Evolutionary conservation across 2,113 vertebrate species (phyloP).

Genomic region (Anas platyrhynchos): DNA sequence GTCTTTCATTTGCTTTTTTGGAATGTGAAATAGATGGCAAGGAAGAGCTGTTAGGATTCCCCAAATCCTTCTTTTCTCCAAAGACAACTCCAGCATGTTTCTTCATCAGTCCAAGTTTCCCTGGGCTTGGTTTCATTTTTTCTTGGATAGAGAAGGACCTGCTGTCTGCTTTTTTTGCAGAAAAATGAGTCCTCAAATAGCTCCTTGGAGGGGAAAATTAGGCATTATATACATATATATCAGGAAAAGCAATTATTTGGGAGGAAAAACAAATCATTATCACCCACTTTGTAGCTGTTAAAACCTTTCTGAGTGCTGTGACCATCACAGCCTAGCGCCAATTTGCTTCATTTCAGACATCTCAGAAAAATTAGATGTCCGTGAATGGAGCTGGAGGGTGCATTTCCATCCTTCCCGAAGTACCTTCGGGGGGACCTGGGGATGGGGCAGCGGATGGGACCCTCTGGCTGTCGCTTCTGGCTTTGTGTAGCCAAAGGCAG

Average conservation of each 20-base stretch:
- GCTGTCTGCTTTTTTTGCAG: background rate
- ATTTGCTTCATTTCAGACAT: background rate
- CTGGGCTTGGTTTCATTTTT: background rate
- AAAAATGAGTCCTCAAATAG: background rate
- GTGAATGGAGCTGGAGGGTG: background rate
- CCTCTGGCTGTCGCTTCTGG: background rate
- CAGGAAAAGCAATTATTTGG: background rate
- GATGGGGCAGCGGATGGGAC: background rate
- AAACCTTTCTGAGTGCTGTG: background rate
- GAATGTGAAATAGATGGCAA: background rate
- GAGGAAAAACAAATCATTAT: background rate
- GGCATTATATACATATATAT: background rate
- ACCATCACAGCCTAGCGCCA: background rate
- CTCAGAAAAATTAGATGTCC: background rate
- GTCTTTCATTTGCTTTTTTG: conserved; percentile 36
- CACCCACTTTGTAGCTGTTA: accelerated
- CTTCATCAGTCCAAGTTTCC: background rate
- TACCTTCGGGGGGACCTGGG: background rate
- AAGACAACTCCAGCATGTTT: background rate
- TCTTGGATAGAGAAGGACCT: background rate
- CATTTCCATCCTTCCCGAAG: too few species aligned
- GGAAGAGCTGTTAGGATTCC: conserved; percentile 13
- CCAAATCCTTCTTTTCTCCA: conserved; percentile 24
- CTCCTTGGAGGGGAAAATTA: background rate
- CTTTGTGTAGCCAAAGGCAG: background rate